Percentiles rank a stretch among this genome's conserved stretches.
Evolutionary conservation across 2,888 invertebrate species (phyloP).

Genomic region (Dryobotodes eremita): DNA sequence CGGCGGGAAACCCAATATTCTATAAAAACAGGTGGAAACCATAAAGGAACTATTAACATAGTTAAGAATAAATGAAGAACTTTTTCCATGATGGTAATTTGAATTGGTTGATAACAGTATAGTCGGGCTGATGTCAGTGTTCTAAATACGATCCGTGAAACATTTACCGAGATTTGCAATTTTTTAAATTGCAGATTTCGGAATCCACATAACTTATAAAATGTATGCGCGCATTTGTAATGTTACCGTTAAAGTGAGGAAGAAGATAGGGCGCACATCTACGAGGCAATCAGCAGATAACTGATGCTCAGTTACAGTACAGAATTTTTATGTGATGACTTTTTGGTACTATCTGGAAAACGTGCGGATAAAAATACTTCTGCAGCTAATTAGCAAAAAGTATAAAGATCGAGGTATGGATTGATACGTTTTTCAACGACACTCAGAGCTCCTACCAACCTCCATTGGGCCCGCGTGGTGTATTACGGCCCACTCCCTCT

Average conservation of each 20-base stretch:
- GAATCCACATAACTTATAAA: not conserved
- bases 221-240: not conserved
- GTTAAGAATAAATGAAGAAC: not conserved
- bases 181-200: not conserved
- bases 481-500: too few species aligned
- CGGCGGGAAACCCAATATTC: not conserved
- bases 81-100: not conserved
- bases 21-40: not conserved
- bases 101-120: not conserved
- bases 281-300: not conserved
- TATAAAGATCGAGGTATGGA: not conserved
- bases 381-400: not conserved
- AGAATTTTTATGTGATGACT: not conserved
- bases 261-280: not conserved
- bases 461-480: too few species aligned
- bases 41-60: not conserved
- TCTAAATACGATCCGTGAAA: slow-evolving; percentile 9
- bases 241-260: not conserved
- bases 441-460: too few species aligned
- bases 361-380: not conserved
- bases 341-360: not conserved
- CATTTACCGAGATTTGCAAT: not conserved
- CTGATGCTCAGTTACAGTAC: not conserved
- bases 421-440: too few species aligned
- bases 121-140: not conserved